Percentiles rank a stretch among this genome's conserved stretches.
These are phyloP conservation scores for Auanema sp. DNA, from an alignment of 2,888 invertebrate species.

Conservation along the genomic window DNA sequence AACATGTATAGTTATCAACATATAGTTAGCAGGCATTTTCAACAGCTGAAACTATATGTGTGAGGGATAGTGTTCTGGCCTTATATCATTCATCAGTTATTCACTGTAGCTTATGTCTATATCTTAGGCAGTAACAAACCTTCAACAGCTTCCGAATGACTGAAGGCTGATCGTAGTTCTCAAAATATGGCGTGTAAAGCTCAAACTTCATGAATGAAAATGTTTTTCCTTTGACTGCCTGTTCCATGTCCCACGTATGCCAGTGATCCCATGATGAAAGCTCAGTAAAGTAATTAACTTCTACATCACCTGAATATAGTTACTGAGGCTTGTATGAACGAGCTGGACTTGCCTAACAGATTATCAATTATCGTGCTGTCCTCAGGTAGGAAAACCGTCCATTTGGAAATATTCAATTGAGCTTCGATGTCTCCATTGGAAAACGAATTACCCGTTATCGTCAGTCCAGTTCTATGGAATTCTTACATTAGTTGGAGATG, in stretches of 20 bases:
- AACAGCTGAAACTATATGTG: constrained; percentile 3
- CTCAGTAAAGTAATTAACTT: constrained; percentile 21
- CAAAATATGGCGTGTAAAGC: constrained; percentile 16
- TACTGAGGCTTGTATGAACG: not conserved
- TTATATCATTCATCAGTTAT: no score
- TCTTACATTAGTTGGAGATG: not conserved
- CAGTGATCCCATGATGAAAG: constrained; percentile 18
- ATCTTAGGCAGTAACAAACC: not conserved
- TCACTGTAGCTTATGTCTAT: no score
- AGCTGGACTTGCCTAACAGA: constrained; percentile 8
- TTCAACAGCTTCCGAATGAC: constrained; percentile 16
- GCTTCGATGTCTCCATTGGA: constrained; percentile 15
- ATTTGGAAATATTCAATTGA: constrained; percentile 10
- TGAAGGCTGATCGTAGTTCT: constrained; percentile 17
- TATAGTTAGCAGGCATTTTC: not conserved
- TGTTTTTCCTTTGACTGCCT: constrained; percentile 14
- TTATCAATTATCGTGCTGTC: constrained; percentile 15
- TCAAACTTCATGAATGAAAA: constrained; percentile 18
- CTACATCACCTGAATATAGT: constrained; percentile 14
- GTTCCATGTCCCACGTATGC: constrained; percentile 23
- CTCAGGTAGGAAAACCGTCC: constrained; percentile 19
- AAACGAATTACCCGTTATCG: constrained; percentile 17
- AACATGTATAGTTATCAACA: constrained; percentile 7
- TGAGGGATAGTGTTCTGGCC: no score
- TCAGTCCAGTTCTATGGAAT: constrained; percentile 11